Base-by-base conservation (phyloP, 92 coral and sea anemone genomes). In the Epizoanthus ramosus region DNA sequence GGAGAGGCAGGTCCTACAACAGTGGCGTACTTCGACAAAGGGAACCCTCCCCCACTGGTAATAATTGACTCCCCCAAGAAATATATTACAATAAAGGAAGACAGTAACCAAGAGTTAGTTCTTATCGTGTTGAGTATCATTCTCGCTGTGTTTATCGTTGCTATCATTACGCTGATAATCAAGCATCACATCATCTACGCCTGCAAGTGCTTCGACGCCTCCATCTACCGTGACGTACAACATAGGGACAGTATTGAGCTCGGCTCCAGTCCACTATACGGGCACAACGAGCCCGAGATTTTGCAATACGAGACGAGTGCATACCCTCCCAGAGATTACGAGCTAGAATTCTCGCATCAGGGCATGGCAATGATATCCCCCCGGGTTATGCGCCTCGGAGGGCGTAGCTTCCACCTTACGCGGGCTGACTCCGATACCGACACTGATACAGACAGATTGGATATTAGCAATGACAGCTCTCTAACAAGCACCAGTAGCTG, bases 51-150 rank as follows among this genome's bases (percentile, higher is more conserved):
- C 3, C 85, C 77, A 28, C 63, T 93, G 61, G 81, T 93, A 7
- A 92, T 93, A 79, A 90, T 93, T 47, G 98, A 93, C 71, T 64
- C 90, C 17, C 88, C 89, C 45, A 81, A 90, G 28, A 91, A 91
- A 80, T 89, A 88, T 72, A 91, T 93, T 75, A 93, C 98, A 41
- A 93, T 93, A 58, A 85, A 91, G 33, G 93, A 93, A 71, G 86
- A 87, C 63, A 86, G 85, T 84, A 89, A 93, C 61, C 98, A 93
- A 71, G 93, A 93, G 52, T 73, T 93, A n/a, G 94, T 93, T 57
- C 94, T 91, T n/a, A 93, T 93, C 72, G 83, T 93, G 65, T 81
- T 93, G 8, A 89, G 98, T 74, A 88, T 93, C 50, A 87, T 93
- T 39, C 84, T 93, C 14, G 95, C 95, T 39, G 74, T 93, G 3